phyloP scores from a whole-genome alignment of 2,888 invertebrate species.

The Sisyra nigra region DNA sequence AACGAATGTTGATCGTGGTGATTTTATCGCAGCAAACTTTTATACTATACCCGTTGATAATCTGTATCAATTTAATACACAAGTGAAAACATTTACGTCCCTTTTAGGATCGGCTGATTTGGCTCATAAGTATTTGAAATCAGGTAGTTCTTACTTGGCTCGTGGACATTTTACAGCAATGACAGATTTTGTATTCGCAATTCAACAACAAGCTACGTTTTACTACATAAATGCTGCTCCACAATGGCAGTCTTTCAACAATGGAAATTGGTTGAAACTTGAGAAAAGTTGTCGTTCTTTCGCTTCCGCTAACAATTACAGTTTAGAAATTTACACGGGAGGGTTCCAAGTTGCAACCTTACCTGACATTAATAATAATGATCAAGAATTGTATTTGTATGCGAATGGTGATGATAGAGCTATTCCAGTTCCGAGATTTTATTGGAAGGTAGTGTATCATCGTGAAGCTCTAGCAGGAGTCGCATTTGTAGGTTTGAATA shows the following conservation, averaged over 20 bases:
- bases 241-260: constrained; percentile 30
- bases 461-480: constrained; percentile 24
- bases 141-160: constrained; percentile 21
- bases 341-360: too few species aligned
- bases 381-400: too few species aligned
- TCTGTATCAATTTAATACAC: constrained; percentile 10
- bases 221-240: constrained; percentile 37
- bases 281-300: constrained; percentile 21
- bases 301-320: constrained; percentile 15
- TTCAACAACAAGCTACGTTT: constrained; percentile 34
- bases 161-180: constrained; percentile 36
- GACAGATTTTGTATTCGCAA: constrained; percentile 32
- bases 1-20: constrained; percentile 29
- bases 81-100: constrained; percentile 14
- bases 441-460: constrained; percentile 31
- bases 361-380: too few species aligned
- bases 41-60: constrained; percentile 23
- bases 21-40: constrained; percentile 32
- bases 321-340: constrained; percentile 13
- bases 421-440: constrained; percentile 18
- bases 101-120: constrained; percentile 16
- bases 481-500: constrained; percentile 33
- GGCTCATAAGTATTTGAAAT: constrained; percentile 17
- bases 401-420: background rate
- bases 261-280: constrained; percentile 26